phyloP scores from a whole-genome alignment of 2,113 vertebrate species.

The Chloropsis hardwickii region DNA sequence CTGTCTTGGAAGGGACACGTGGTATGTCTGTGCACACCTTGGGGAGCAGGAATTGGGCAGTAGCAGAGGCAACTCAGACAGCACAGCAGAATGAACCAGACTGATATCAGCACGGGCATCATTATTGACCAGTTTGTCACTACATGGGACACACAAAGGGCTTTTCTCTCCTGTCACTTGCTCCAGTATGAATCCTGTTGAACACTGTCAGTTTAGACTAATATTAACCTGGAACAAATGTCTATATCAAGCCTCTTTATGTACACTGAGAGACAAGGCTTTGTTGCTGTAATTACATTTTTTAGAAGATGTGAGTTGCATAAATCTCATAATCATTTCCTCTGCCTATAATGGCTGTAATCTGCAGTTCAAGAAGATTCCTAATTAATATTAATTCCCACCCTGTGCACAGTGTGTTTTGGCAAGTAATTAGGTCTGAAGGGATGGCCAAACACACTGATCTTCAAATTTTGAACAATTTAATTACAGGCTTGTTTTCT shows the following conservation, averaged over 20 bases:
- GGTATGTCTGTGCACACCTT: not conserved
- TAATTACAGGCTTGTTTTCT: conserved; percentile 59
- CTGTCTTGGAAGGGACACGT: not conserved
- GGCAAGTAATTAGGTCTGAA: conserved; percentile 60
- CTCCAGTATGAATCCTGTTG: not conserved
- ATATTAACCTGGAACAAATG: not conserved
- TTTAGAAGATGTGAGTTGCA: conserved; percentile 38
- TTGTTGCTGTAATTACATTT: conserved; percentile 34
- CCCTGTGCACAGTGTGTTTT: conserved; percentile 27
- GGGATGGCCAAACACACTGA: conserved; percentile 53
- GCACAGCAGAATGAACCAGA: not conserved
- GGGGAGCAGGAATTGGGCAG: not conserved
- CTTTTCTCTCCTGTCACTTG: not conserved
- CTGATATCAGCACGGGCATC: not conserved
- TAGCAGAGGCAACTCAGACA: not conserved
- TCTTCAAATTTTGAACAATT: conserved; percentile 59
- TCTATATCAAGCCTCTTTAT: not conserved
- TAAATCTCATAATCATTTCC: conserved; percentile 44
- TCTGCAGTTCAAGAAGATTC: conserved; percentile 40
- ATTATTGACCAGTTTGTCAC: not conserved
- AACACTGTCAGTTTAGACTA: not conserved
- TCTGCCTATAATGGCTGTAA: conserved; percentile 23
- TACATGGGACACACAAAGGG: not conserved
- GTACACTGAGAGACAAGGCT: not conserved
- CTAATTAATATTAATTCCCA: conserved; percentile 66